phyloP scores from a whole-genome alignment of 2,888 invertebrate genomes.

The Sarcophaga subvicina region DNA sequence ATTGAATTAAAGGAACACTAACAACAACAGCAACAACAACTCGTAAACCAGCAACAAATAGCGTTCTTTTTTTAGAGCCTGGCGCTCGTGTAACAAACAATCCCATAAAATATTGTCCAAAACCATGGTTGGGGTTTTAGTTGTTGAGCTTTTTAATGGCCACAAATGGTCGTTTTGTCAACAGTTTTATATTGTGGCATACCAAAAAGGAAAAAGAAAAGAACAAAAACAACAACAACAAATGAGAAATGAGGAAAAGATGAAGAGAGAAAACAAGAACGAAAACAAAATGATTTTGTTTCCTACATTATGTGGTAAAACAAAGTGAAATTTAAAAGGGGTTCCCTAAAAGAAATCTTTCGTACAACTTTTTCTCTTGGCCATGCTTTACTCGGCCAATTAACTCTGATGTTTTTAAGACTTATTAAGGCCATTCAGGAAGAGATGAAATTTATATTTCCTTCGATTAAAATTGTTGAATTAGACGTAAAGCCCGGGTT shows the following conservation, averaged over 20 bases:
- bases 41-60: background rate
- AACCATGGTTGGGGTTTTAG: conserved; percentile 7
- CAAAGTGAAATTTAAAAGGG: background rate
- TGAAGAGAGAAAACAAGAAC: background rate
- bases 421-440: background rate
- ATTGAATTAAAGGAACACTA: conserved; percentile 59
- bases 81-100: conserved; percentile 9
- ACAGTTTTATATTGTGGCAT: conserved; percentile 40
- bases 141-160: background rate
- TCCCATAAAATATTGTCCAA: conserved; percentile 27
- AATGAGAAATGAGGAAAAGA: too few relatives aligned
- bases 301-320: background rate
- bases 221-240: too few relatives aligned
- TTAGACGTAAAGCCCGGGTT: too few relatives aligned
- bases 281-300: background rate
- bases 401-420: background rate
- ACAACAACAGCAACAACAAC: background rate
- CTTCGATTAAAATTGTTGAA: too few relatives aligned
- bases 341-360: background rate
- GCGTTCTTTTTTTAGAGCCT: background rate
- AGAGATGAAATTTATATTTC: background rate
- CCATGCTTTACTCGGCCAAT: background rate
- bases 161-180: conserved; percentile 20
- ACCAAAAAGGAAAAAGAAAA: background rate
- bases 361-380: background rate